Conservation (phyloP, 2,888 invertebrate genomes). For the Epirrhoe tristata region DNA sequence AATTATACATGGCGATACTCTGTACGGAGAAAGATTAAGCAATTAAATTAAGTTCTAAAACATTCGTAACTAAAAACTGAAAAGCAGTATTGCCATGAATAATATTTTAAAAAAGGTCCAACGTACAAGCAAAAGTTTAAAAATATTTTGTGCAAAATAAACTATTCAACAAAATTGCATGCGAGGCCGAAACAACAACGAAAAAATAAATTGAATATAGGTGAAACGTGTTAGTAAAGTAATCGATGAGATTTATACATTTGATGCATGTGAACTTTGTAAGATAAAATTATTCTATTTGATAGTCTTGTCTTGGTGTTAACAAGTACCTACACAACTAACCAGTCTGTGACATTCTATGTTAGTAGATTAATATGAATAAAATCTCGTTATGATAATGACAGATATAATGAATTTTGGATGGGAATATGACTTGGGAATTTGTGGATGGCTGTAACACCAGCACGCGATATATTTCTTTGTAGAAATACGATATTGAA, state of each 20-base stretch:
- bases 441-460: too few relatives aligned
- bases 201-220: slow-evolving; percentile 7
- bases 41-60: neutral
- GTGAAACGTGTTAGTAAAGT: slow-evolving; percentile 8
- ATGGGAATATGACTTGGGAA: too few relatives aligned
- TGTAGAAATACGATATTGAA: too few relatives aligned
- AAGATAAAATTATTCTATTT: neutral
- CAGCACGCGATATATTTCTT: too few relatives aligned
- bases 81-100: slow-evolving; percentile 31
- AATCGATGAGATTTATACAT: neutral
- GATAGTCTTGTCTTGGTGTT: too few relatives aligned
- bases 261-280: neutral
- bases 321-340: too few relatives aligned
- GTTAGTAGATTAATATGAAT: too few relatives aligned
- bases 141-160: slow-evolving; percentile 56
- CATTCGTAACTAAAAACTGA: neutral
- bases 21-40: neutral
- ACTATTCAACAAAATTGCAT: slow-evolving; percentile 52
- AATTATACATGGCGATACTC: slow-evolving; percentile 21
- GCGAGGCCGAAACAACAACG: slow-evolving; percentile 48
- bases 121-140: slow-evolving; percentile 68
- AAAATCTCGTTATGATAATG: too few relatives aligned
- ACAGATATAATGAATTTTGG: too few relatives aligned
- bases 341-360: too few relatives aligned
- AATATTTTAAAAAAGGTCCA: slow-evolving; percentile 67